Conservation (phyloP, 2,797 vertebrate species). For the Aldrovandia affinis region DNA sequence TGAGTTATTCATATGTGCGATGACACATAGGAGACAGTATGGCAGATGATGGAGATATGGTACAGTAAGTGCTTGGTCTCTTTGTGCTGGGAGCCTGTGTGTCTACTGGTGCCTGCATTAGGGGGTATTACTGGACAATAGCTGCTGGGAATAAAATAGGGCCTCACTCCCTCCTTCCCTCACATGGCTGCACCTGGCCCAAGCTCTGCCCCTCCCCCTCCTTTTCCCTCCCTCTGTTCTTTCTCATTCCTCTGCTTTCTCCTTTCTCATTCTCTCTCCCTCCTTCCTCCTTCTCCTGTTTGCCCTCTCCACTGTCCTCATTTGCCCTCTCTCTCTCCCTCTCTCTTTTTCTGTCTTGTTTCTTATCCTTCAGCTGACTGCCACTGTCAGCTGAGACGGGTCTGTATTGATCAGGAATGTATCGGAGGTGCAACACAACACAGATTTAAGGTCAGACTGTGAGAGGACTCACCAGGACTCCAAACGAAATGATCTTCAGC, state of each 20-base stretch:
- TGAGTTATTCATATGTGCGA: neutral
- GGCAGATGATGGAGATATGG: neutral
- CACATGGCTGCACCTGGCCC: slow-evolving; percentile 42
- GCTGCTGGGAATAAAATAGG: slow-evolving; percentile 58
- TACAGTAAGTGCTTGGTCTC: slow-evolving; percentile 38
- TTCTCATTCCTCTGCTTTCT: slow-evolving; percentile 4
- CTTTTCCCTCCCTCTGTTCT: slow-evolving; percentile 16
- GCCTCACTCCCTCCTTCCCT: slow-evolving; percentile 31
- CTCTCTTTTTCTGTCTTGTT: neutral
- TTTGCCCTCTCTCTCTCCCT: neutral
- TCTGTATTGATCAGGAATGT: neutral
- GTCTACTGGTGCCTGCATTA: slow-evolving; percentile 63
- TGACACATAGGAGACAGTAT: neutral
- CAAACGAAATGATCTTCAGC: slow-evolving; percentile 96
- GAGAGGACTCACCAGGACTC: slow-evolving; percentile 81
- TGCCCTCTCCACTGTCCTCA: neutral
- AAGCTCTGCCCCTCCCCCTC: neutral
- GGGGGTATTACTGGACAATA: slow-evolving; percentile 46
- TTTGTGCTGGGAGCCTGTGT: slow-evolving; percentile 48
- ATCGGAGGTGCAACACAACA: neutral
- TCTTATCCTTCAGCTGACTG: neutral
- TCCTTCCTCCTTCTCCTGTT: slow-evolving; percentile 19
- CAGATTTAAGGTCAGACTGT: neutral
- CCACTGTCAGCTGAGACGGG: neutral
- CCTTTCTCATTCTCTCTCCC: slow-evolving; percentile 13